Evolutionary conservation across 2,888 invertebrate species (phyloP), one percentile per base, ranked within the genome.

Genomic region (Hyposoter dolosus): DNA sequence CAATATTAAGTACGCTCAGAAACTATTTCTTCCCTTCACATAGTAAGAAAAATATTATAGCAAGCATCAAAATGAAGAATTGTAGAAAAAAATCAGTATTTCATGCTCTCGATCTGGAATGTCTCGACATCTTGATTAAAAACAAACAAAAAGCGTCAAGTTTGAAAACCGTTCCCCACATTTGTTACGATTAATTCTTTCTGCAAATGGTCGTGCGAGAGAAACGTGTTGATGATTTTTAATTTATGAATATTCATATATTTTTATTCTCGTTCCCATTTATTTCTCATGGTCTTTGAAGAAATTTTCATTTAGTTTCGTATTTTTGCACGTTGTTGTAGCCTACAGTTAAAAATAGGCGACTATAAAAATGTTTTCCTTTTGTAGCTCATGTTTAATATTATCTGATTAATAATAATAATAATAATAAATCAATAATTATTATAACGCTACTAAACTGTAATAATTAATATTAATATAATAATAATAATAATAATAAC

Each of bases 401-500:
- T 91, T 90, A 91, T 90, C 88, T 89, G 88, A 82, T 88, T 89
- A 88, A 86, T 89, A 88, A 87, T 89, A 88, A 88, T 89, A 56
- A 82, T 88, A 87, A 84, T 88, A 88, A 85, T 90, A 89, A 90
- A 90, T 90, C 82, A 80, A 86, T 88, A 65, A 75, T 83, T 80
- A 83, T 85, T 80, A 86, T 86, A 90, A 91, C 89, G 87, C 89
- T 89, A 91, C 89, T 90, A 90, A 89, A 90, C 88, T 90, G 90
- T 90, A 90, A 90, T 90, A 89, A 91, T 88, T 91, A 90, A 90
- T 91, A 90, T 89, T 90, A 91, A 90, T 90, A 91, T 88, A 90
- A 91, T 91, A 40, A 40, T 40, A 40, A 40, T 40, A 40, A 40
- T 88, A 90, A 91, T 91, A 89, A 90, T 91, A 92, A 92, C 90